Evolutionary conservation across 2,113 vertebrate genomes (phyloP), one percentile per base, ranked within the genome.

Genomic region (Paedocypris sp.): DNA sequence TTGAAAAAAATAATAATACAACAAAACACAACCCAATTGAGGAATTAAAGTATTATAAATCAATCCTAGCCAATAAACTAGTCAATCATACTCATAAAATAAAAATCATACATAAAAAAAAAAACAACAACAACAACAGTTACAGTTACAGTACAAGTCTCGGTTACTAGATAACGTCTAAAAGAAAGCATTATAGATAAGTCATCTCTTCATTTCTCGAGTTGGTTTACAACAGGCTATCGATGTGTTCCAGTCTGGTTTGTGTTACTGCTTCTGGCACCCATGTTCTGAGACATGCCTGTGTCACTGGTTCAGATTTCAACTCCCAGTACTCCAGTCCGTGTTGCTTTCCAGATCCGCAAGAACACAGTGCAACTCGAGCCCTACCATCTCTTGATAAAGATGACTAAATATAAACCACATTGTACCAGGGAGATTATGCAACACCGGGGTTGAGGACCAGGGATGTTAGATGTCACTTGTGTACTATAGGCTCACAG

Each of bases 301-400:
- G 31, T 58, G 15, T 67, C 52, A 42, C 38, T 29, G 42, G 62
- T 66, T 66, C 36, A 52, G 48, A 57, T 66, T 52, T 72, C 59
- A 49, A 48, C 60, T 46, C 41, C 46, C 15, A 41, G 26, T 29
- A 28, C 23, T 33, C 13, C 4, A 0, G 57, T 12, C 33, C 45
- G 23, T 45, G 12, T 31, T 28, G 9, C 29, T 50, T 26, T 43
- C 15, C 38, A 43, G 11, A 42, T 42, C 38, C 12, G 13, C 29
- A 32, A 35, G 10, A 26, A 42, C 48, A 33, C 15, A 32, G 7
- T 29, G 25, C 2, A 25, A 35, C 22, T n/a, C 4, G 35, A 22
- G 48, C 48, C 6, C 8, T 33, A n/a, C 1, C 9, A 29, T 39
- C n/a, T 62, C 35, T 38, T 39, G 65, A 61, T 59, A 43, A n/a